Evolutionary conservation across 1,140 invertebrate genomes (phyloP).

Genomic region (Drosophila leontia): DNA sequence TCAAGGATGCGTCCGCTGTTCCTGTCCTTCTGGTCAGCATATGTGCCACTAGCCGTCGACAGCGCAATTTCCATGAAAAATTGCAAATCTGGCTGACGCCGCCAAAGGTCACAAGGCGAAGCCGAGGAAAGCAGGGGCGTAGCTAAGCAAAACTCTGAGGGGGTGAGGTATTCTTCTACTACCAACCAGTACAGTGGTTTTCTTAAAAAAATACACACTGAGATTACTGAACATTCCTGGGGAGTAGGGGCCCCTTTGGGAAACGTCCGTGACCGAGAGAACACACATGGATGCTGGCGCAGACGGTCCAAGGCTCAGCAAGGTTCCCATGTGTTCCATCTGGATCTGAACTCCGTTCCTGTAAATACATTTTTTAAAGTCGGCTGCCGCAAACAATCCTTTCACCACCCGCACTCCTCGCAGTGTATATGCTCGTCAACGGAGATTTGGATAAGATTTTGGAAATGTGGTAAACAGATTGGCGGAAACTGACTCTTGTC

Average conservation of each 20-base stretch:
- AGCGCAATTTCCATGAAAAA: slow-evolving; percentile 77
- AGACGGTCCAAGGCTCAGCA: background rate
- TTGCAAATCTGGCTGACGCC: slow-evolving; percentile 71
- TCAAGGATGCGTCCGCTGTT: slow-evolving; percentile 34
- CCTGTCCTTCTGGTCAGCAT: slow-evolving; percentile 71
- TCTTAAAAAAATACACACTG: background rate
- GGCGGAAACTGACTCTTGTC: background rate
- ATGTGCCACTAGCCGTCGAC: slow-evolving; percentile 57
- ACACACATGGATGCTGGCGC: background rate
- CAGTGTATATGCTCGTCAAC: background rate
- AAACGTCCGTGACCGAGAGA: slow-evolving; percentile 1
- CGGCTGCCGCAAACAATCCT: slow-evolving; percentile 18
- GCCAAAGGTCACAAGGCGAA: slow-evolving; percentile 53
- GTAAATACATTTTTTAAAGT: slow-evolving; percentile 14
- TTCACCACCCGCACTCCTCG: slow-evolving; percentile 33
- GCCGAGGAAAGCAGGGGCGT: slow-evolving; percentile 5
- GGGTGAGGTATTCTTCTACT: too few species aligned
- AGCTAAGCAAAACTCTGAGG: background rate
- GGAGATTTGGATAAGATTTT: background rate
- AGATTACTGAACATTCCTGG: too few species aligned
- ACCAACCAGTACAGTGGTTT: background rate
- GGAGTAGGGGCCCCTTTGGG: background rate
- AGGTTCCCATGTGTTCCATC: slow-evolving; percentile 29
- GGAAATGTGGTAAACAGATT: slow-evolving; percentile 37
- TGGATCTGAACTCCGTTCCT: slow-evolving; percentile 10